phyloP scores from a whole-genome alignment of 2,888 invertebrate genomes.

The Eupithecia exiguata region DNA sequence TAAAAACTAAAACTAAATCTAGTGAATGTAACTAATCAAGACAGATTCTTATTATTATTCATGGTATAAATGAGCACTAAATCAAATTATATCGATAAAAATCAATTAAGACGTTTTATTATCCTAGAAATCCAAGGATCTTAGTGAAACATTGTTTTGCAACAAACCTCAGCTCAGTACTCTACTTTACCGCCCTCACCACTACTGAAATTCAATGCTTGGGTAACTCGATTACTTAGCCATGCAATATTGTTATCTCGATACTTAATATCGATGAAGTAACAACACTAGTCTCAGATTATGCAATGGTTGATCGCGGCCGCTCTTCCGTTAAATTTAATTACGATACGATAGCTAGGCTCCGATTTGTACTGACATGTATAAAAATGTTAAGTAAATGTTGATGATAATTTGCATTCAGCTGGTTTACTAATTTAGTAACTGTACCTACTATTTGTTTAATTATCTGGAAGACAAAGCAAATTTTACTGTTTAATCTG shows the following conservation, averaged over 20 bases:
- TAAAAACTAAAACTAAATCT: no score
- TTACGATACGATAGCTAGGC: constrained; percentile 58
- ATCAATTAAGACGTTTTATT: neutral
- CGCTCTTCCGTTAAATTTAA: constrained; percentile 78
- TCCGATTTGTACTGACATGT: constrained; percentile 45
- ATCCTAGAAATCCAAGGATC: neutral
- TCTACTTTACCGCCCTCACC: constrained; percentile 14
- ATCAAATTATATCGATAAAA: neutral
- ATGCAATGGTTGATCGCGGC: constrained; percentile 59
- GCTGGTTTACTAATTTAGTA: neutral
- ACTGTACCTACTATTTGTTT: neutral
- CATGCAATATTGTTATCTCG: constrained; percentile 58
- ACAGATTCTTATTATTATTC: no score
- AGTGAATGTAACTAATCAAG: no score
- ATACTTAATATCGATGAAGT: constrained; percentile 63
- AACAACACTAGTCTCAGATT: constrained; percentile 64
- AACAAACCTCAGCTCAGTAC: constrained; percentile 7
- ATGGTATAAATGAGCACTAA: no score
- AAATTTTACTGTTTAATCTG: neutral
- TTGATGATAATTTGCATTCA: neutral
- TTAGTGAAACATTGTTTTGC: constrained; percentile 5
- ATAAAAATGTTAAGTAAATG: constrained; percentile 39
- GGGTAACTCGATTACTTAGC: constrained; percentile 60
- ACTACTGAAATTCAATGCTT: constrained; percentile 41
- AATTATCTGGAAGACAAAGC: neutral